Evolutionary conservation across 2,797 vertebrate genomes (phyloP).

Genomic region (Acanthopagrus latus): DNA sequence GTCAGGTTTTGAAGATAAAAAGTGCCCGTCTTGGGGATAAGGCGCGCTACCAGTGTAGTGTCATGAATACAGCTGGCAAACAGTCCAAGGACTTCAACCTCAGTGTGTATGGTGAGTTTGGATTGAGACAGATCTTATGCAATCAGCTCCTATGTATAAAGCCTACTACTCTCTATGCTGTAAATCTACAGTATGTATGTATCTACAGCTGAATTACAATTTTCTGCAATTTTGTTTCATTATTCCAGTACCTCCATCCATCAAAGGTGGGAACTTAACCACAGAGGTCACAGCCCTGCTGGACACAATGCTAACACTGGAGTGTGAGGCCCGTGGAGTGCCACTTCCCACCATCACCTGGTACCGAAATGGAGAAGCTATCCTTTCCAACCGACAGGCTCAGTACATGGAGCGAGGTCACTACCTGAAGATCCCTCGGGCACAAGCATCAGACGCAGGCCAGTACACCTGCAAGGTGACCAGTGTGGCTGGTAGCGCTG

Average conservation of each 20-base stretch:
- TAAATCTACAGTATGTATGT: not conserved
- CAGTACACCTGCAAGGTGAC: constrained; percentile 89
- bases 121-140: not conserved
- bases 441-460: constrained; percentile 89
- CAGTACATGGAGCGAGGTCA: constrained; percentile 91
- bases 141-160: not conserved
- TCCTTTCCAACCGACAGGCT: constrained; percentile 87
- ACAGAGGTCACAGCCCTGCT: constrained; percentile 87
- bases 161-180: not conserved
- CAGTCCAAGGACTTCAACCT: constrained; percentile 92
- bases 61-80: constrained; percentile 91
- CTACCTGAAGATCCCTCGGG: constrained; percentile 90
- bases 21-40: constrained; percentile 91
- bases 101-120: constrained; percentile 87
- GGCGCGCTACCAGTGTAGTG: constrained; percentile 93
- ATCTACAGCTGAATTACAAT: not conserved
- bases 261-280: constrained; percentile 92
- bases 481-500: constrained; percentile 88
- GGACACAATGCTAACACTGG: constrained; percentile 88
- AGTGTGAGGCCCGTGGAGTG: constrained; percentile 93
- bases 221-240: not conserved
- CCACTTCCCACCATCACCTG: constrained; percentile 91
- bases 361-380: constrained; percentile 87
- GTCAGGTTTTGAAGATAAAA: constrained; percentile 91
- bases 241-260: constrained; percentile 91